These are phyloP conservation scores for Allobates femoralis DNA, from an alignment of 2,797 vertebrate species.

Conservation along the genomic window DNA sequence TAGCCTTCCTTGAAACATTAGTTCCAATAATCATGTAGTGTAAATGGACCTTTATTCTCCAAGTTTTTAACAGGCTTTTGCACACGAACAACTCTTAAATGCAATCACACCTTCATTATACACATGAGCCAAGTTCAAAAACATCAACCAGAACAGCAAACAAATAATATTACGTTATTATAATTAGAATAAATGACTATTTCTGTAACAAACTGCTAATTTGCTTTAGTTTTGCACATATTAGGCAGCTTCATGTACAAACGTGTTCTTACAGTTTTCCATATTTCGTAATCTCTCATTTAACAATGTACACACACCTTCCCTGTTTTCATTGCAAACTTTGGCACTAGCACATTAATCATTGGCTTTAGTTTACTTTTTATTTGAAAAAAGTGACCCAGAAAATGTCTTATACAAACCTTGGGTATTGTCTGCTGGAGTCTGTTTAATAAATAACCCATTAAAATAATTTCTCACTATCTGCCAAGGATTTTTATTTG, in stretches of 20 bases:
- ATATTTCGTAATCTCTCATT: slow-evolving; percentile 14
- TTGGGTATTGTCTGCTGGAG: neutral
- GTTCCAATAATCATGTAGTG: no score
- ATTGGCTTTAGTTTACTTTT: neutral
- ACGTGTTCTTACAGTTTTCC: slow-evolving; percentile 3
- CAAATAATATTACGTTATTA: neutral
- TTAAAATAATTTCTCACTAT: neutral
- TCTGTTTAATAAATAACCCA: slow-evolving; percentile 17
- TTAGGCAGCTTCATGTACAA: slow-evolving; percentile 20
- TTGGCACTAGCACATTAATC: neutral
- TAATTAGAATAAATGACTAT: neutral
- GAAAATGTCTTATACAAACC: neutral
- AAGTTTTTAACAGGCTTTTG: no score
- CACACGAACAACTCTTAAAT: neutral
- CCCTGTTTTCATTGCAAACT: slow-evolving; percentile 23
- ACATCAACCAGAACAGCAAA: neutral
- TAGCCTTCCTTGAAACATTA: no score
- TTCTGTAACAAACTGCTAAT: neutral
- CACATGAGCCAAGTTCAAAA: neutral
- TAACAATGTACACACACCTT: slow-evolving; percentile 27
- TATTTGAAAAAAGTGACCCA: neutral
- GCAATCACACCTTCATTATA: neutral
- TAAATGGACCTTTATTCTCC: neutral
- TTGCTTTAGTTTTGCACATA: neutral
- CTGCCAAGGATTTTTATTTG: slow-evolving; percentile 2